A percentile compares a stretch with the other conserved stretches of the same genome.
phyloP scores from a whole-genome alignment of 2,888 invertebrate genomes.

The Coronaproctus castanopsis region DNA sequence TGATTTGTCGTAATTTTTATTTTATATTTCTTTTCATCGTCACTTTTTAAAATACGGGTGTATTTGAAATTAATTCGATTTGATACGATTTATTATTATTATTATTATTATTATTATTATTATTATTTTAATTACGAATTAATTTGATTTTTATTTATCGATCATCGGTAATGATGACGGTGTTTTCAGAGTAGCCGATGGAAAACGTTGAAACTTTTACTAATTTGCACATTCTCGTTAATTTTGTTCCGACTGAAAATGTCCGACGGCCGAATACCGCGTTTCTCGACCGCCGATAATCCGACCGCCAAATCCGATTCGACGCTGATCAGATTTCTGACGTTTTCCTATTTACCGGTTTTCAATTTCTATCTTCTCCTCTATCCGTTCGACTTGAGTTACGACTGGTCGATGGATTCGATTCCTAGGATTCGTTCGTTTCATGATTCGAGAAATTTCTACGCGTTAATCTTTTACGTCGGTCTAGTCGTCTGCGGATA shows the following conservation, averaged over 20 bases:
- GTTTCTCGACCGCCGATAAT: conserved; percentile 86
- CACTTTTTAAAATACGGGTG: too few relatives aligned
- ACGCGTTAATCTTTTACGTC: conserved; percentile 52
- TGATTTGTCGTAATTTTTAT: too few relatives aligned
- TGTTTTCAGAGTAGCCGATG: too few relatives aligned
- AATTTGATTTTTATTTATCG: too few relatives aligned
- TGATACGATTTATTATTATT: too few relatives aligned
- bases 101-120: too few relatives aligned
- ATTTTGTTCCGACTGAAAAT: conserved; percentile 55
- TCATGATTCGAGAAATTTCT: conserved; percentile 56
- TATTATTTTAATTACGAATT: too few relatives aligned
- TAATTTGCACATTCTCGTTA: conserved; percentile 25
- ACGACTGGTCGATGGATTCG: conserved; percentile 97
- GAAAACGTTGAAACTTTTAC: conserved; percentile 12
- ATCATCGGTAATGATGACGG: too few relatives aligned
- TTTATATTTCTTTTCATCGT: too few relatives aligned
- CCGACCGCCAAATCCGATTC: conserved; percentile 71
- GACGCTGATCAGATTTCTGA: conserved; percentile 56
- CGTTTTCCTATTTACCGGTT: conserved; percentile 74
- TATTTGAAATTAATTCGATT: too few relatives aligned
- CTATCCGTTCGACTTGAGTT: conserved; percentile 70
- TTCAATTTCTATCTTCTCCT: conserved; percentile 71
- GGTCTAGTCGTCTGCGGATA: too few relatives aligned
- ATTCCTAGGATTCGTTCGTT: conserved; percentile 62
- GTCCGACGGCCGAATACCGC: conserved; percentile 45